Evolutionary conservation across 2,113 vertebrate species (phyloP).

Genomic region (Guaruba guarouba): DNA sequence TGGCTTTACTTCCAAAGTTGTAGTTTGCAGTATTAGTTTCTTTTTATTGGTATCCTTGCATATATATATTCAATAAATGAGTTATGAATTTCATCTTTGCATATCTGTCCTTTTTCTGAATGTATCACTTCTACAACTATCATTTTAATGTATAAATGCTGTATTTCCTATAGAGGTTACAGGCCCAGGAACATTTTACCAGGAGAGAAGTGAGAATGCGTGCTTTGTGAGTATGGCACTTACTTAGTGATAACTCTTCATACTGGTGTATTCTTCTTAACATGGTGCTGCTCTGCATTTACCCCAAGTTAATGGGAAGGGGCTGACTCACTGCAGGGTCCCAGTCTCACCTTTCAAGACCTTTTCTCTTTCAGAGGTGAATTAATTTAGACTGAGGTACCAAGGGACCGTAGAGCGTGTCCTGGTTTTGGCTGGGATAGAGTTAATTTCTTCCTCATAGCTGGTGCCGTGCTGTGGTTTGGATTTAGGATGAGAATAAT

Average conservation of each 20-base stretch:
- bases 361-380: neutral
- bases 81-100: slow-evolving; percentile 74
- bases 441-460: neutral
- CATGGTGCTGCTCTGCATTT: neutral
- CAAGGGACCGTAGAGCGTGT: neutral
- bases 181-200: neutral
- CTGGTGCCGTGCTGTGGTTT: neutral
- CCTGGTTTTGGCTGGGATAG: neutral
- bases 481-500: neutral
- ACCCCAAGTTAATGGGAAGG: neutral
- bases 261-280: neutral
- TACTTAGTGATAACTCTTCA: neutral
- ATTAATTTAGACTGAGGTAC: slow-evolving; percentile 1
- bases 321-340: neutral
- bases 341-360: neutral
- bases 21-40: slow-evolving; percentile 81
- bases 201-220: neutral
- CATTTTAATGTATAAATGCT: neutral
- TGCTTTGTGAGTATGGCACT: neutral
- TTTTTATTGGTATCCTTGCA: slow-evolving; percentile 78
- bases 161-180: neutral
- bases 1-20: slow-evolving; percentile 80
- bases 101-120: slow-evolving; percentile 70
- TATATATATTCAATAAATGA: slow-evolving; percentile 81
- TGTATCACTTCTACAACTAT: neutral